Conservation (phyloP, 2,888 invertebrate genomes). For the Thymelicus sylvestris region DNA sequence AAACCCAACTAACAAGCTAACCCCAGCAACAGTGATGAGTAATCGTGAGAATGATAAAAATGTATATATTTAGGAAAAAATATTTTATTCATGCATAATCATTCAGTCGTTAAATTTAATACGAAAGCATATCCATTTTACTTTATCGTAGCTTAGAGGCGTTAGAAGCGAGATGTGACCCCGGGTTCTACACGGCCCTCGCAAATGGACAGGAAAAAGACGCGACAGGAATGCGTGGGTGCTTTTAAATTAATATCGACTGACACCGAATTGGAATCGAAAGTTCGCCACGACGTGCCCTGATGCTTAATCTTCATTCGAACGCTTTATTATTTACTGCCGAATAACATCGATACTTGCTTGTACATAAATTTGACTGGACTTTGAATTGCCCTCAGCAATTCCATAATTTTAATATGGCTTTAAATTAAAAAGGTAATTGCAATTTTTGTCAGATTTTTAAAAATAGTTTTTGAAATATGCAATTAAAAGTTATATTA, state of each 20-base stretch:
- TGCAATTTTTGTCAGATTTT: no score
- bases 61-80: no score
- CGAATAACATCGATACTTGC: conserved; percentile 48
- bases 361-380: conserved; percentile 22
- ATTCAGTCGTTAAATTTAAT: neutral
- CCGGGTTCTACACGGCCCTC: conserved; percentile 80
- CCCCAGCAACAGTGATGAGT: no score
- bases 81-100: no score
- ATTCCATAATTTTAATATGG: neutral
- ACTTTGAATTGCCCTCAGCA: no score
- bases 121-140: conserved; percentile 59
- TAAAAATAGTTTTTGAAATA: no score
- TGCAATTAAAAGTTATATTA: no score
- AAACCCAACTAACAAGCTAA: no score
- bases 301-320: conserved; percentile 68
- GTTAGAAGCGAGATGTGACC: conserved; percentile 76
- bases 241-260: conserved; percentile 84
- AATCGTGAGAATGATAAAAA: no score
- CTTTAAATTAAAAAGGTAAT: neutral
- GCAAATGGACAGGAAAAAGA: conserved; percentile 85
- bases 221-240: conserved; percentile 82
- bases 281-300: conserved; percentile 78
- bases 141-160: conserved; percentile 52
- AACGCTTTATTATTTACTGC: conserved; percentile 70
- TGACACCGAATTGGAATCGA: conserved; percentile 84